Conservation (phyloP, 1,140 invertebrate genomes). For the Notospermus geniculatus region DNA sequence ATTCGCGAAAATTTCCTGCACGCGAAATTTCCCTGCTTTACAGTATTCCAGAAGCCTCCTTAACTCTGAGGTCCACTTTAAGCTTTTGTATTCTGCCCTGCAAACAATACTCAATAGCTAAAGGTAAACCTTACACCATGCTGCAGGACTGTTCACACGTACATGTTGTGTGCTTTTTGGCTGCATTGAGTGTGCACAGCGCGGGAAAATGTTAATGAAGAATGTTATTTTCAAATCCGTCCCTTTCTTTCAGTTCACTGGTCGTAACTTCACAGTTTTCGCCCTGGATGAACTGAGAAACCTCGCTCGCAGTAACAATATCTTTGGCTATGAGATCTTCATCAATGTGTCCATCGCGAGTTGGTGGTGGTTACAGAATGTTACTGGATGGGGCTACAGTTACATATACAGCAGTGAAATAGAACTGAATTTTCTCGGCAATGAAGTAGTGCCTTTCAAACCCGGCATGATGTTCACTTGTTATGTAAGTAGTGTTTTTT, state of each 20-base stretch:
- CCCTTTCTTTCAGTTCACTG: slow-evolving; percentile 70
- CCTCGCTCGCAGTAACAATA: slow-evolving; percentile 56
- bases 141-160: too few species aligned
- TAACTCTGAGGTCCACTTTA: too few species aligned
- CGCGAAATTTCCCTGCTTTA: too few species aligned
- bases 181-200: too few species aligned
- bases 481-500: slow-evolving; percentile 64
- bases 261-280: slow-evolving; percentile 80
- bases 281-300: slow-evolving; percentile 72
- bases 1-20: too few species aligned
- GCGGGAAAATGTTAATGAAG: too few species aligned
- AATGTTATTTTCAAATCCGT: too few species aligned
- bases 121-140: too few species aligned
- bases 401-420: slow-evolving; percentile 83
- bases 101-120: too few species aligned
- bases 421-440: slow-evolving; percentile 79
- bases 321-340: slow-evolving; percentile 80
- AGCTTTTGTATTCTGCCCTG: too few species aligned
- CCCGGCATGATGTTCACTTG: slow-evolving; percentile 82
- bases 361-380: slow-evolving; percentile 79
- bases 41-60: too few species aligned
- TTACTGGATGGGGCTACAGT: slow-evolving; percentile 78
- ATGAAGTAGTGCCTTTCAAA: slow-evolving; percentile 88
- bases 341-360: slow-evolving; percentile 77
- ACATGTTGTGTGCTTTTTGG: too few species aligned